Evolutionary conservation across 1,140 invertebrate species (phyloP), one percentile per base, ranked within the genome.

Genomic region (Archegozetes longisetosus): DNA sequence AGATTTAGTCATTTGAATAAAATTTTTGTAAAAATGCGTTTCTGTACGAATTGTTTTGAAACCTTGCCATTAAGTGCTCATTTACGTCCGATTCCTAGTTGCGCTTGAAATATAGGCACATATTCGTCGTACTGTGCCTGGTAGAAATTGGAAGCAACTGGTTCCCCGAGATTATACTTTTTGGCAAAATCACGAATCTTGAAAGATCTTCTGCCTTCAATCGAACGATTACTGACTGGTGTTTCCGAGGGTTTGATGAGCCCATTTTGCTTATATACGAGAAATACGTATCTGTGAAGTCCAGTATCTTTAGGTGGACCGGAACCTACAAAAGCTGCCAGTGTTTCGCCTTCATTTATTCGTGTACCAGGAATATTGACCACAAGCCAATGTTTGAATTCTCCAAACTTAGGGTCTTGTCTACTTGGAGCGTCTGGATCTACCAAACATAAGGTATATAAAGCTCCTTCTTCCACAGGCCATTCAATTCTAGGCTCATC

Each of bases 111-210:
- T 58, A 70, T 78, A 0, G 88, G 87, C 3, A 94, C 88, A 66
- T 93, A 95, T 65, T 88, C 84, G 70, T 96, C 92, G 67, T 76
- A 95, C 68, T 89, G 75, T 3, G 91, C 89, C 70, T 85, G 84
- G 66, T 82, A 95, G 68, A 91, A 84, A 69, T 93, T 95, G 9
- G 84, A 89, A 51, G 87, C 87, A 51, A 94, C 73, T 0, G 87
- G 86, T 62, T 82, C 70, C 4, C 85, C 85, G 14, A 53, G 51
- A 20, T 53, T 53, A 22, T 53, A 13, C 22, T 53, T 22, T 13
- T 53, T 12, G 12, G 22, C 51, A 26, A 53, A 26, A 12, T 53
- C 12, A 13, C 22, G 51, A 13, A 22, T 53, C 12, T 53, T 53
- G 51, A 53, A 53, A 12, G 12, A 12, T 12, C 12, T 22, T 22